phyloP scores from a whole-genome alignment of 2,888 invertebrate genomes.

The Campaea margaritaria region DNA sequence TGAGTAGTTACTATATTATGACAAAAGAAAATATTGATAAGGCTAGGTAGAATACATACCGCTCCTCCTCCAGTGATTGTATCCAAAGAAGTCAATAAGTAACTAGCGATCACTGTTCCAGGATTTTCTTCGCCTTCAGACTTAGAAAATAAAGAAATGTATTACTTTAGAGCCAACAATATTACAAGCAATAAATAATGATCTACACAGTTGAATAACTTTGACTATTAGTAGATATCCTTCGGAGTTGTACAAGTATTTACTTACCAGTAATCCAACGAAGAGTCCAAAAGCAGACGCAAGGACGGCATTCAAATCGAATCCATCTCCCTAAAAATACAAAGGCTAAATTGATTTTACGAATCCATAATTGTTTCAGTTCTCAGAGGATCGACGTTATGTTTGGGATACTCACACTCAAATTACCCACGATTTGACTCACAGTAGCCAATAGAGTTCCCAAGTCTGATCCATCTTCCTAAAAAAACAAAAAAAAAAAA shows the following conservation, averaged over 20 bases:
- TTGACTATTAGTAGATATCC: not conserved
- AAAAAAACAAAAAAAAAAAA: constrained; percentile 40
- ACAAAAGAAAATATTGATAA: not conserved
- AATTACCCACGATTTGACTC: constrained; percentile 74
- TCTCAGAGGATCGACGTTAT: not conserved
- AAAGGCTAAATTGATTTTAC: constrained; percentile 7
- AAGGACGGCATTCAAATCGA: constrained; percentile 75
- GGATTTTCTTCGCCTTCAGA: constrained; percentile 78
- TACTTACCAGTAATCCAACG: constrained; percentile 76
- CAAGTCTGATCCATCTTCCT: constrained; percentile 80
- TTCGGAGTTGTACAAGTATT: no score
- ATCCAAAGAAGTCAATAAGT: constrained; percentile 74
- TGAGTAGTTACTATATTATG: no score
- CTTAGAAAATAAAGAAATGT: constrained; percentile 49
- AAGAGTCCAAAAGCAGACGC: constrained; percentile 76
- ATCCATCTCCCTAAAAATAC: constrained; percentile 76
- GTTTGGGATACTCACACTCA: constrained; percentile 71
- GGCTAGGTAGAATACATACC: constrained; percentile 58
- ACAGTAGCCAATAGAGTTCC: constrained; percentile 75
- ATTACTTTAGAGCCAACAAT: constrained; percentile 10
- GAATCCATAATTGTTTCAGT: not conserved
- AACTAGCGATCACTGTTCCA: constrained; percentile 74
- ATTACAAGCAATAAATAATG: not conserved
- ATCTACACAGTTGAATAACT: not conserved
- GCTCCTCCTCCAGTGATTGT: constrained; percentile 80